A percentile compares a stretch with the other conserved stretches of the same genome.
Conservation (phyloP, 1,140 invertebrate species). For the Nomia melanderi region DNA sequence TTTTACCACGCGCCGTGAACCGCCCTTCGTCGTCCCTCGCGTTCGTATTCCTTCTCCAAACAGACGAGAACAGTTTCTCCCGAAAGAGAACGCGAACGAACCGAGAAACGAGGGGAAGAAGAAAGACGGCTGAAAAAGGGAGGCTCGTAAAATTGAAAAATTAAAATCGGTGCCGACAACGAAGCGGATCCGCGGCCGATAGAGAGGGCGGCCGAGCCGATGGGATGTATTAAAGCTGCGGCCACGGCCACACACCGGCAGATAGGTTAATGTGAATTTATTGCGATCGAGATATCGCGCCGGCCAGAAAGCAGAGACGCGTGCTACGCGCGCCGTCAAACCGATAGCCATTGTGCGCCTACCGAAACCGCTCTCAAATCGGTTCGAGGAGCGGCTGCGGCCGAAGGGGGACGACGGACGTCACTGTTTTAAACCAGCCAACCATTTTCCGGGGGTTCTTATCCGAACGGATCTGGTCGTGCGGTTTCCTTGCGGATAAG, state of each 20-base stretch:
- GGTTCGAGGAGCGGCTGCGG: slow-evolving; percentile 12
- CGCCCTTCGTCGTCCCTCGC: too few species aligned
- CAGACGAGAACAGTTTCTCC: background rate
- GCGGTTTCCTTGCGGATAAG: slow-evolving; percentile 24
- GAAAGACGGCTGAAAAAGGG: background rate
- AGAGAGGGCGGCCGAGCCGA: slow-evolving; percentile 21
- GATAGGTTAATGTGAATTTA: slow-evolving; percentile 82
- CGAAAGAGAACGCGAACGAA: background rate
- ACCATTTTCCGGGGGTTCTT: slow-evolving; percentile 44
- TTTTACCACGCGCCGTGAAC: background rate
- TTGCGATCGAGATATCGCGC: slow-evolving; percentile 77
- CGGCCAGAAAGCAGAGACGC: slow-evolving; percentile 76
- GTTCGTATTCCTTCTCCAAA: too few species aligned
- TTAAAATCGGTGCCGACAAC: slow-evolving; percentile 63
- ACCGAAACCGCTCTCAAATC: slow-evolving; percentile 49
- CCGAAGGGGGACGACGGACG: background rate
- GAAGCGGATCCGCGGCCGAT: slow-evolving; percentile 28
- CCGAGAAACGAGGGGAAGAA: background rate
- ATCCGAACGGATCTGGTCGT: slow-evolving; percentile 41
- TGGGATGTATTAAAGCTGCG: slow-evolving; percentile 73
- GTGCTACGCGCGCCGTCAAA: slow-evolving; percentile 71
- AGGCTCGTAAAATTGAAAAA: slow-evolving; percentile 57
- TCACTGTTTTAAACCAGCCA: slow-evolving; percentile 57
- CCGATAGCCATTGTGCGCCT: slow-evolving; percentile 70
- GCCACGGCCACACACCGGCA: slow-evolving; percentile 67